Base-by-base conservation (phyloP, 2,797 vertebrate genomes). In the Numenius phaeopus region DNA sequence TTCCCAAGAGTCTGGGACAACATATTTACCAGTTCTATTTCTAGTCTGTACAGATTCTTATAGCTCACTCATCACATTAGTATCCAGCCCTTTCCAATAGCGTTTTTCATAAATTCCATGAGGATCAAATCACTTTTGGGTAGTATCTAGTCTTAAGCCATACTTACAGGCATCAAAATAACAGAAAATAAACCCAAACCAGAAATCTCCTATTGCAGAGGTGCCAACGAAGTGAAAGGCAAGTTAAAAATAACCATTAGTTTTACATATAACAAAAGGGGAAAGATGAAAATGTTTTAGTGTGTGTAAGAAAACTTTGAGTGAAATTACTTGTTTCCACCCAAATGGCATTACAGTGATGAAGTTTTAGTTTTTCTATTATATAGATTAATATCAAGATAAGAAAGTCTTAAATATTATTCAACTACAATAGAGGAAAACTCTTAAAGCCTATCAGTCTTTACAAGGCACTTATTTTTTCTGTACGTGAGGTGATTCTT, bases 361-460 rank as follows among this genome's bases (percentile, higher is more conserved):
- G 19, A 66, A 4, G 7, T 80, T 91, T 86, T 18, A 75, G 27
- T 54, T 93, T 90, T 87, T 49, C 18, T 77, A 26, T 59, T 40
- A 62, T 70, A 84, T 0, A 55, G 18, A 69, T 7, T 47, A 79
- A 49, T 71, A 88, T 52, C 42, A 73, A 76, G 73, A 64, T 71
- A 90, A 83, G 40, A 55, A 90, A 83, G 4, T 23, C 47, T 92
- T 96, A 76, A 89, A 87, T 80, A 66, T 59, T 89, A 87, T 64
- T 82, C 30, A 67, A 2, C 23, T 82, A 26, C 62, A 83, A 77
- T 57, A 66, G 21, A 89, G 5, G 16, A 82, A 89, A 91, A 12
- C 44, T 81, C 55, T 84, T 95, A 50, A 90, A 93, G 30, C 50
- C 39, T 61, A 46, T 82, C 70, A 67, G 59, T 72, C 70, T 79